Conservation (phyloP, 2,113 vertebrate genomes). For the Esox niger region DNA sequence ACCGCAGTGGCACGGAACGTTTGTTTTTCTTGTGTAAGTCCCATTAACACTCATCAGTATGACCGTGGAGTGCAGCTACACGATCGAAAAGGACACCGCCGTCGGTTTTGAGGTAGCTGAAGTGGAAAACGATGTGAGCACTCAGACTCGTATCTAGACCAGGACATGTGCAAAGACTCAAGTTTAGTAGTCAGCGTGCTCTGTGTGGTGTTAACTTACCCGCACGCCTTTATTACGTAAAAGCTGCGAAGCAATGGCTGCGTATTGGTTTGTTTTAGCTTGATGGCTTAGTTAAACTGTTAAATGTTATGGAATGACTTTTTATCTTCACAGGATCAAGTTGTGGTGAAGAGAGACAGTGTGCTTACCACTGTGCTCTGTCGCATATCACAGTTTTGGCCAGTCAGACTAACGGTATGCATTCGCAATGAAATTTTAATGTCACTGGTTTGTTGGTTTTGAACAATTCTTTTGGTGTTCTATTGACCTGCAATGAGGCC, state of each 20-base stretch:
- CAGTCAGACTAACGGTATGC: conserved; percentile 67
- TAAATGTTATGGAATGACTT: not conserved
- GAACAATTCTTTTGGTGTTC: not conserved
- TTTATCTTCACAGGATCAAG: conserved; percentile 37
- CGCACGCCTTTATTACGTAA: no score
- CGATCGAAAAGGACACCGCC: conserved; percentile 15
- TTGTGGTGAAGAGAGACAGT: conserved; percentile 44
- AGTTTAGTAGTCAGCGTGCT: no score
- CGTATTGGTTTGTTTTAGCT: no score
- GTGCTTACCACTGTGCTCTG: conserved; percentile 49
- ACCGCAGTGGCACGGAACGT: no score
- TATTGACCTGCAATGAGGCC: no score
- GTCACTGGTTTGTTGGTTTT: not conserved
- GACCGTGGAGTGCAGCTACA: conserved; percentile 33
- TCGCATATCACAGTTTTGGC: conserved; percentile 64
- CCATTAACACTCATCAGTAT: conserved; percentile 37
- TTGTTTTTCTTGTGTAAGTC: no score
- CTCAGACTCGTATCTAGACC: no score
- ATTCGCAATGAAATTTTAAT: no score
- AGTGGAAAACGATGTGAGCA: conserved; percentile 15
- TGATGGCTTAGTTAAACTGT: not conserved
- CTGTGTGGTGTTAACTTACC: no score
- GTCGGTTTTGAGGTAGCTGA: conserved; percentile 10
- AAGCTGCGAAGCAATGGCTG: no score
- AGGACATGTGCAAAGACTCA: no score